These are phyloP conservation scores for Australoheros facetus DNA, from an alignment of 2,797 vertebrate species.

Conservation along the genomic window DNA sequence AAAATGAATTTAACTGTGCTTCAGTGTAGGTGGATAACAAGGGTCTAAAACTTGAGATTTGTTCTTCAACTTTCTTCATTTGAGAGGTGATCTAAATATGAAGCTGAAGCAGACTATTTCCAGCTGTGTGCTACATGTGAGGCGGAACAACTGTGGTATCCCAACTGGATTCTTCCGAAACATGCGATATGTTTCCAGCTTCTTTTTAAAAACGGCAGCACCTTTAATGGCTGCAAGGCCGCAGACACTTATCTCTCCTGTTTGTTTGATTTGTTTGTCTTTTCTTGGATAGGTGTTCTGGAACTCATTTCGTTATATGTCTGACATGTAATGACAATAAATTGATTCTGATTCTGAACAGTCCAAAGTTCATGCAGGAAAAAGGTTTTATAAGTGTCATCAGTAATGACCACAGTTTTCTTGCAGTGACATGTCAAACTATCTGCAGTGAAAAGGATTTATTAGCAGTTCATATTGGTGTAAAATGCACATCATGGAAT, in stretches of 20 bases:
- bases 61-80: not conserved
- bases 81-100: not conserved
- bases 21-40: not conserved
- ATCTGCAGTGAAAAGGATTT: conserved; percentile 9
- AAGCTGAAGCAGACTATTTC: not conserved
- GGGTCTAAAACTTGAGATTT: not conserved
- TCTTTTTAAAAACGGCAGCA: too few species aligned
- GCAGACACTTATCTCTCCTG: too few species aligned
- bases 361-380: not conserved
- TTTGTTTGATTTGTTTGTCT: too few species aligned
- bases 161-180: not conserved
- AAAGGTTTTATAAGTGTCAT: not conserved
- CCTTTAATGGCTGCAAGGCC: too few species aligned
- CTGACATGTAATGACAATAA: too few species aligned
- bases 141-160: too few species aligned
- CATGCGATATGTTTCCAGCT: too few species aligned
- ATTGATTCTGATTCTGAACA: too few species aligned
- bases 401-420: not conserved
- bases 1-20: not conserved
- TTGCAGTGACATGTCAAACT: not conserved
- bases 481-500: not conserved
- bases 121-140: not conserved
- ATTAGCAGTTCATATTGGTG: conserved; percentile 3
- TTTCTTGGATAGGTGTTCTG: too few species aligned
- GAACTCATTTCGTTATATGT: too few species aligned